A percentile compares a stretch with the other conserved stretches of the same genome.
phyloP scores from a whole-genome alignment of 2,888 invertebrate genomes.

The Ditula angustiorana region DNA sequence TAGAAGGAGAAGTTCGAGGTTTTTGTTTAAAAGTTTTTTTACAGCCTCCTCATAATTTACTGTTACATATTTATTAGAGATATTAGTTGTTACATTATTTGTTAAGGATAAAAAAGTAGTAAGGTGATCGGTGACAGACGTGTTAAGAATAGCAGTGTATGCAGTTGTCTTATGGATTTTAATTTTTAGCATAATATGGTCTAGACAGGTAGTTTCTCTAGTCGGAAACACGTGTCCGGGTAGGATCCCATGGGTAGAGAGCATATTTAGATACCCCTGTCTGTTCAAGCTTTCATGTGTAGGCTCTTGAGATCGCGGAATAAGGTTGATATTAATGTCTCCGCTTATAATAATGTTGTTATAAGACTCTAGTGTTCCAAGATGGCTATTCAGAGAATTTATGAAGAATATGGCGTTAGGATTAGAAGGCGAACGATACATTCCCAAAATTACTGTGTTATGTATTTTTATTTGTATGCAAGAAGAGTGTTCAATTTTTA shows the following conservation, averaged over 20 bases:
- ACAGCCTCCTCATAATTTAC: too few species aligned
- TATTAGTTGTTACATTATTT: too few species aligned
- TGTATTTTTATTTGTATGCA: conserved; percentile 40
- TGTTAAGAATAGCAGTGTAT: conserved; percentile 19
- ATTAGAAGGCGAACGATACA: conserved; percentile 47
- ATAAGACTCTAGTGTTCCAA: conserved; percentile 31
- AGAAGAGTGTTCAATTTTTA: conserved; percentile 37
- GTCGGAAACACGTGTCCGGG: conserved; percentile 32
- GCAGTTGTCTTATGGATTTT: neutral
- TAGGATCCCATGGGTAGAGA: conserved; percentile 19
- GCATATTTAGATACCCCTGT: conserved; percentile 3
- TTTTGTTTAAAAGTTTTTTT: too few species aligned
- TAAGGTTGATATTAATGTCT: conserved; percentile 48
- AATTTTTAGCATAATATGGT: conserved; percentile 35
- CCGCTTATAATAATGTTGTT: conserved; percentile 45
- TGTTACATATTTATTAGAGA: too few species aligned
- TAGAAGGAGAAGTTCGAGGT: too few species aligned
- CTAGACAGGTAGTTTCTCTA: conserved; percentile 26
- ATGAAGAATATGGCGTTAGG: conserved; percentile 42
- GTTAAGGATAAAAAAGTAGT: conserved; percentile 6
- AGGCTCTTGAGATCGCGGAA: neutral
- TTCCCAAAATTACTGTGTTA: conserved; percentile 40
- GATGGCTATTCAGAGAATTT: conserved; percentile 39
- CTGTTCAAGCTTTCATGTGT: neutral
- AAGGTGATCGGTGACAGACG: conserved; percentile 33